Conservation (phyloP, 1,140 invertebrate species). For the Ceratoteleas bidentatus region DNA sequence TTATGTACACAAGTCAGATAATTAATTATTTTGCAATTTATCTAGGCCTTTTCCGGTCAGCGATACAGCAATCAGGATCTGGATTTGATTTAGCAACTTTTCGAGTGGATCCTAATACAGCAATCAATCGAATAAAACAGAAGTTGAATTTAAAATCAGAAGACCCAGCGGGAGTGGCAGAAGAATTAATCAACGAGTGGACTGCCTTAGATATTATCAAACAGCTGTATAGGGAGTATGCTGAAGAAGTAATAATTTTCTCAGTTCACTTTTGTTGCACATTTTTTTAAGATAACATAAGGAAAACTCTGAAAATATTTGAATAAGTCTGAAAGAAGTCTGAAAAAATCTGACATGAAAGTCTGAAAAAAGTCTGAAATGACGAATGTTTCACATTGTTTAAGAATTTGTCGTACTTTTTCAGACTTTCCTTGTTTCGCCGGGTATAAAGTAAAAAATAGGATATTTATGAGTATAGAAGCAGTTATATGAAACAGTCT, state of each 20-base stretch:
- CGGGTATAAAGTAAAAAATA: too few species aligned
- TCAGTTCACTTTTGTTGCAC: neutral
- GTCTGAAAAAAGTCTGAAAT: too few species aligned
- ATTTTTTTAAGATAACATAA: too few species aligned
- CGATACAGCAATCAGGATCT: conserved; percentile 21
- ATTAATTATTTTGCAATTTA: neutral
- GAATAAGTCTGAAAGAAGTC: too few species aligned
- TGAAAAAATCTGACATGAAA: too few species aligned
- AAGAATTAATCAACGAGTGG: conserved; percentile 12
- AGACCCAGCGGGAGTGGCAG: neutral
- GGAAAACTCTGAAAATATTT: too few species aligned
- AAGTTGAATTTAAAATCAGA: conserved; percentile 5
- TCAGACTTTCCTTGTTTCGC: too few species aligned
- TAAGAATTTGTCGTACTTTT: too few species aligned
- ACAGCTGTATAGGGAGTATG: neutral
- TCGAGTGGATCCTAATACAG: neutral
- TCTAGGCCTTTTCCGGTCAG: conserved; percentile 8
- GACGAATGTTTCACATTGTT: too few species aligned
- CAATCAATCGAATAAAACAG: neutral
- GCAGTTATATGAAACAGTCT: too few species aligned
- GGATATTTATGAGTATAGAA: too few species aligned
- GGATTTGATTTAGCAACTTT: conserved; percentile 5
- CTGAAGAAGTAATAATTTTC: conserved; percentile 15
- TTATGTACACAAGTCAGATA: neutral
- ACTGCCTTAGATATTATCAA: neutral